Percentiles rank a stretch among this genome's conserved stretches.
Conservation (phyloP, 2,797 vertebrate species). For the Rhinichthys osculus region DNA sequence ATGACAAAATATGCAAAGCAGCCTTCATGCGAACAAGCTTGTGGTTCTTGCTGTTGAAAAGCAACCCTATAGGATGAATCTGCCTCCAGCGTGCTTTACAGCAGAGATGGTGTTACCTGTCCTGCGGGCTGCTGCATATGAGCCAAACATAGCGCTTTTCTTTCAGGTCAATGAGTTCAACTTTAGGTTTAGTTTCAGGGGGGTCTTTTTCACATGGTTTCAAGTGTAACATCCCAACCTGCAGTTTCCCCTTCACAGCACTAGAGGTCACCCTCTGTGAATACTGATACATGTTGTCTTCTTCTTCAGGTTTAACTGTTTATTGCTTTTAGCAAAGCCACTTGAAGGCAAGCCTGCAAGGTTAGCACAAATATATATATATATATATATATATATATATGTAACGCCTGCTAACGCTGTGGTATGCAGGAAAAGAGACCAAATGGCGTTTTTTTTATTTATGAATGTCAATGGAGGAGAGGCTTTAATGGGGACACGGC, state of each 20-base stretch:
- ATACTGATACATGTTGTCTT: background rate
- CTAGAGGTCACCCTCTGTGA: background rate
- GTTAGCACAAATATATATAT: no score
- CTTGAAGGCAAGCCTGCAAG: no score
- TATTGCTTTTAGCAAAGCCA: background rate
- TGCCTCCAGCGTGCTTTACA: background rate
- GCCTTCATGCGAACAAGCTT: no score
- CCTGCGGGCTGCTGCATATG: background rate
- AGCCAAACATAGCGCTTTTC: background rate
- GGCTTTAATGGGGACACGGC: no score
- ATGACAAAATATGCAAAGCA: slow-evolving; percentile 1
- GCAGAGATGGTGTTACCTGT: background rate
- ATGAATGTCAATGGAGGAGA: no score
- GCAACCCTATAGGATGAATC: background rate
- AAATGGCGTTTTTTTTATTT: no score
- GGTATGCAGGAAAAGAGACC: no score
- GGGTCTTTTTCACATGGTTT: background rate
- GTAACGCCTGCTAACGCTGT: no score
- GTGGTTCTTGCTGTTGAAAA: no score
- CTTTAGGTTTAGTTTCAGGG: background rate
- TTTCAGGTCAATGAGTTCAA: background rate
- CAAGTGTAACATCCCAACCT: background rate
- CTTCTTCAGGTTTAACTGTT: background rate
- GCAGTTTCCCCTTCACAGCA: background rate
- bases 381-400: no score